Percentiles rank a stretch among this genome's conserved stretches.
Conservation (phyloP, 2,113 vertebrate genomes). For the Upupa epops region DNA sequence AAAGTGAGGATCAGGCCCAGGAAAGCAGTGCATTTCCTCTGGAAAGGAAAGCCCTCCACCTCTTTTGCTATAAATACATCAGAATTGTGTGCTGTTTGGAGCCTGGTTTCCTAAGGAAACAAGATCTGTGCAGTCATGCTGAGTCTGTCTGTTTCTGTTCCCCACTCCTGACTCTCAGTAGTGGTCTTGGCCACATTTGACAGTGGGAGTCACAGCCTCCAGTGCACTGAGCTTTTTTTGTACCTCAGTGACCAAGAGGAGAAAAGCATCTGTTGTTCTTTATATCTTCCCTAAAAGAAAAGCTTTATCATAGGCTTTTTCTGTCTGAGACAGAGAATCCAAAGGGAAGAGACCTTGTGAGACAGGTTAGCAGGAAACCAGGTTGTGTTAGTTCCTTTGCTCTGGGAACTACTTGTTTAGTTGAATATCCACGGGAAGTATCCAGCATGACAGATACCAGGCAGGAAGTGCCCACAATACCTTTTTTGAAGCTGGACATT, state of each 20-base stretch:
- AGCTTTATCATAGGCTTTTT: background rate
- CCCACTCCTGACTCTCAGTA: background rate
- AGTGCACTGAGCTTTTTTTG: background rate
- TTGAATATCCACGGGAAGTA: constrained; percentile 5
- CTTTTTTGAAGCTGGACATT: background rate
- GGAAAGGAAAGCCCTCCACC: constrained; percentile 35
- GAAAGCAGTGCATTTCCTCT: constrained; percentile 34
- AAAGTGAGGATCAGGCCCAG: background rate
- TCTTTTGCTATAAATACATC: constrained; percentile 25
- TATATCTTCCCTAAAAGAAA: background rate
- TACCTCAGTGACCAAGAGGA: background rate
- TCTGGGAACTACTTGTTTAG: constrained; percentile 21
- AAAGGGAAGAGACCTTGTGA: background rate
- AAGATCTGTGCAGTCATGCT: constrained; percentile 31
- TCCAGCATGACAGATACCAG: background rate
- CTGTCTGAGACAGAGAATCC: background rate
- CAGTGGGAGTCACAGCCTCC: background rate
- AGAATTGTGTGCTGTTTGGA: constrained; percentile 45
- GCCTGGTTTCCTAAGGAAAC: constrained; percentile 63
- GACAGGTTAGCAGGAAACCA: constrained; percentile 52
- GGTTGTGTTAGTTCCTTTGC: constrained; percentile 18
- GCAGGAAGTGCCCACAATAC: background rate
- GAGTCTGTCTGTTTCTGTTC: constrained; percentile 46
- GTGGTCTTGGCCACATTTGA: background rate
- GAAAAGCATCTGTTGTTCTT: background rate